Evolutionary conservation across 2,888 invertebrate species (phyloP), one percentile per base, ranked within the genome.

Genomic region (Perdita meconis): DNA sequence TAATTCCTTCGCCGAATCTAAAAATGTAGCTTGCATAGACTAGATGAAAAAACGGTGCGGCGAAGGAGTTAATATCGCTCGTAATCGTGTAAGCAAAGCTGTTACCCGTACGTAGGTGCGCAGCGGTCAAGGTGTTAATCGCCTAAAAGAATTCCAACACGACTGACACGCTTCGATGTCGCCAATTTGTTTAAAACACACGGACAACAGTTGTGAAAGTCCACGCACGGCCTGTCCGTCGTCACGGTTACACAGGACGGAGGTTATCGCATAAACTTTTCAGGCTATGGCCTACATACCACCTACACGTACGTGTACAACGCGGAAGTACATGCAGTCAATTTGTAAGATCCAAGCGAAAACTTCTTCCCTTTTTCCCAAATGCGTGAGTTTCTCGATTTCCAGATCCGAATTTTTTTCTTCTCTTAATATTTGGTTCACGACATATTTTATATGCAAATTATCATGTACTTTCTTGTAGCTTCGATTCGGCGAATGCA

Each of bases 191-290:
- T 40, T n/a, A 42, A 53, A 47, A 56, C 59, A 26, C 30, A 13
- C 12, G 36, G n/a, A 26, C 5, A 12, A 12, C 19, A 24, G 3
- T 34, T 40, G 53, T 24, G 56, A 38, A 68, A 53, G 53, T 73
- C 59, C 53, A 6, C 13, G 16, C 50, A 8, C 40, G 47, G 53
- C 16, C 57, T 56, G 22, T 51, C 36, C 8, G 44, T 44, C 69
- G 77, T 68, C 67, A 64, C 66, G 47, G 70, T 60, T 34, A 66
- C 56, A 42, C 64, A 47, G 65, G 47, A 67, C 65, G 50, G 42
- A 44, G 76, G 64, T 72, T 82, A 83, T 86, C 80, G 79, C 81
- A 82, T 85, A 86, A 87, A 88, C 78, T 87, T 88, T 88, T 85
- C 85, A 88, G 78, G 79, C 80, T 77, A 83, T 74, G 87, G 72